Conservation (phyloP, 2,888 invertebrate genomes). For the Cordilura impudica region DNA sequence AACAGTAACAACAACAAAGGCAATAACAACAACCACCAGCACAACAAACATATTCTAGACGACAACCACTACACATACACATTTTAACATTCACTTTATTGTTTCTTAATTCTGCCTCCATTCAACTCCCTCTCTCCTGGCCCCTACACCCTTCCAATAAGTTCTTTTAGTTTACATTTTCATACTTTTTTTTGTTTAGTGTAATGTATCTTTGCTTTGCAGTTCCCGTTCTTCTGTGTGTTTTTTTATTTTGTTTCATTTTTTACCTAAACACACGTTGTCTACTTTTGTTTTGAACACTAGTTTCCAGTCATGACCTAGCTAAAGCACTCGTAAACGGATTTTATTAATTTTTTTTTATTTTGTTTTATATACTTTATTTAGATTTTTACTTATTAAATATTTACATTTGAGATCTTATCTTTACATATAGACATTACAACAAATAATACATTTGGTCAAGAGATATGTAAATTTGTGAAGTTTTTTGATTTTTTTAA, state of each 20-base stretch:
- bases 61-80: neutral
- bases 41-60: neutral
- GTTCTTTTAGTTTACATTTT: conserved; percentile 2
- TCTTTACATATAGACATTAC: too few species aligned
- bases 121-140: neutral
- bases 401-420: too few species aligned
- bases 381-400: too few species aligned
- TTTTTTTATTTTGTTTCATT: conserved; percentile 1
- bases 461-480: too few species aligned
- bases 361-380: too few species aligned
- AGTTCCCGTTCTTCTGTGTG: conserved; percentile 3
- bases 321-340: neutral
- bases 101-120: conserved; percentile 24
- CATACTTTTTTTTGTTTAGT: neutral
- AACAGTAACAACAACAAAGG: neutral
- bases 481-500: too few species aligned
- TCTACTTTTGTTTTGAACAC: neutral
- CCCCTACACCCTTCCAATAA: neutral
- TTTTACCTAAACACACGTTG: neutral
- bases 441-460: too few species aligned
- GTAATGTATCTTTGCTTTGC: neutral
- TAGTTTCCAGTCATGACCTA: neutral
- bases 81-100: conserved; percentile 22
- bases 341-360: too few species aligned
- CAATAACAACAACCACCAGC: neutral